Conservation (phyloP, 1,140 invertebrate species). For the Anastrepha ludens region DNA sequence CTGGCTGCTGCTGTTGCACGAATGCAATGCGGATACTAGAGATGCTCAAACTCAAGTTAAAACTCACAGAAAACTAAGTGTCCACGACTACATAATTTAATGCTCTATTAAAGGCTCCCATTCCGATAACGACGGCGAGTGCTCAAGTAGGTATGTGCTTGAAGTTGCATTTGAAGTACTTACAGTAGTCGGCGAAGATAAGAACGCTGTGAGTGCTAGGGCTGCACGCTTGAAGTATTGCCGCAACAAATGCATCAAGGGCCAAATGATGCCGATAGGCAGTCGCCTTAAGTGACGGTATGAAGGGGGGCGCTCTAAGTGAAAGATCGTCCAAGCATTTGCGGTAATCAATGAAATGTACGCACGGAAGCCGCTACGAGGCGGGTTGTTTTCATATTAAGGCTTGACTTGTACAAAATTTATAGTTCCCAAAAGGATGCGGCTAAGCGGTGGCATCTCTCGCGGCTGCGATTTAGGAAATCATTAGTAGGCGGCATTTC, state of each 20-base stretch:
- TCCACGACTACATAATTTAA: conserved; percentile 45
- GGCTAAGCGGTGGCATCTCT: not conserved
- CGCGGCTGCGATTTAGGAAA: not conserved
- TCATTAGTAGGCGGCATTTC: conserved; percentile 34
- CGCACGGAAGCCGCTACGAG: conserved; percentile 29
- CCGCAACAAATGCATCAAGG: conserved; percentile 42
- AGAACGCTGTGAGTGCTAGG: not conserved
- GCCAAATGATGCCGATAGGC: not conserved
- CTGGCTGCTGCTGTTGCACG: conserved; percentile 2
- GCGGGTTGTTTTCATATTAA: conserved; percentile 45
- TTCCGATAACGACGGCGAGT: conserved; percentile 31
- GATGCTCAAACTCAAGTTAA: not conserved
- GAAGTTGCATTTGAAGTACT: conserved; percentile 3
- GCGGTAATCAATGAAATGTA: not conserved
- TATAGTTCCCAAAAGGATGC: conserved; percentile 16
- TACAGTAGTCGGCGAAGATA: conserved; percentile 33
- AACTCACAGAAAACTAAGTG: not conserved
- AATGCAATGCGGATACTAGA: not conserved
- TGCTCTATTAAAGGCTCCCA: conserved; percentile 43
- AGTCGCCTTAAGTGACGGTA: not conserved
- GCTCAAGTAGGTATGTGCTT: not conserved
- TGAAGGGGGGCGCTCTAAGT: not conserved
- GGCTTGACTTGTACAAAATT: not conserved
- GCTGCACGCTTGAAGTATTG: conserved; percentile 17
- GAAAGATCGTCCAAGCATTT: not conserved